Evolutionary conservation across 2,113 vertebrate species (phyloP).

Genomic region (Oostethus manadensis): DNA sequence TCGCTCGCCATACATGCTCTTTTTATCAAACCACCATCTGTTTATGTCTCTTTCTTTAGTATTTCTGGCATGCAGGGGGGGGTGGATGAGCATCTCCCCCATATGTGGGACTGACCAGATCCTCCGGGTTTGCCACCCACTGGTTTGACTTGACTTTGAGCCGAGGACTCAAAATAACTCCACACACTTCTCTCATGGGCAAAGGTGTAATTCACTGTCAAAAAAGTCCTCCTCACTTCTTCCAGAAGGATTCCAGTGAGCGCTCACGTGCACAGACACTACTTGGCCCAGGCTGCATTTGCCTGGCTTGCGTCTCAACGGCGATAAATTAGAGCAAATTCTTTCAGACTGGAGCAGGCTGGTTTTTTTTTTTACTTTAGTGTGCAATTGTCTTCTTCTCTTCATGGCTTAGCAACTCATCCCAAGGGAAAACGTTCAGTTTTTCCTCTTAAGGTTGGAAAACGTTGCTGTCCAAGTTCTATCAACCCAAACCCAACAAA

Average conservation of each 20-base stretch:
- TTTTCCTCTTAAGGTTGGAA: conserved; percentile 28
- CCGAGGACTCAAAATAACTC: conserved; percentile 35
- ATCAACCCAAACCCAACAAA: conserved; percentile 3
- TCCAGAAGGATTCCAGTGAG: neutral
- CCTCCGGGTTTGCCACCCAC: conserved; percentile 39
- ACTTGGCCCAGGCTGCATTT: conserved; percentile 34
- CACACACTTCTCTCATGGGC: conserved; percentile 17
- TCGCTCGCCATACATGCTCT: conserved; percentile 5
- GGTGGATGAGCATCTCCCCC: conserved; percentile 37
- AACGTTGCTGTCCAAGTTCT: neutral
- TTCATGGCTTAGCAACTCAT: conserved; percentile 3
- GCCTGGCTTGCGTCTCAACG: conserved; percentile 38
- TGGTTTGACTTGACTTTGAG: conserved; percentile 16
- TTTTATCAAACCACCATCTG: conserved; percentile 19
- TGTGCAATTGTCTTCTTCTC: conserved; percentile 24
- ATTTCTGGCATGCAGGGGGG: conserved; percentile 38
- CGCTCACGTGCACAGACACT: conserved; percentile 29
- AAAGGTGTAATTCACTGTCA: conserved; percentile 22
- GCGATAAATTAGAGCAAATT: conserved; percentile 52
- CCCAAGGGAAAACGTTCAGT: conserved; percentile 10
- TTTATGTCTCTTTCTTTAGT: conserved; percentile 32
- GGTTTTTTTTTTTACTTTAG: conserved; percentile 31
- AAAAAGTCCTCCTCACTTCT: conserved; percentile 20
- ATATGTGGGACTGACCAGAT: conserved; percentile 34
- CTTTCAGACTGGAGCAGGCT: conserved; percentile 19